These are phyloP conservation scores for Cuculus canorus DNA, from an alignment of 2,797 vertebrate species.

Conservation along the genomic window DNA sequence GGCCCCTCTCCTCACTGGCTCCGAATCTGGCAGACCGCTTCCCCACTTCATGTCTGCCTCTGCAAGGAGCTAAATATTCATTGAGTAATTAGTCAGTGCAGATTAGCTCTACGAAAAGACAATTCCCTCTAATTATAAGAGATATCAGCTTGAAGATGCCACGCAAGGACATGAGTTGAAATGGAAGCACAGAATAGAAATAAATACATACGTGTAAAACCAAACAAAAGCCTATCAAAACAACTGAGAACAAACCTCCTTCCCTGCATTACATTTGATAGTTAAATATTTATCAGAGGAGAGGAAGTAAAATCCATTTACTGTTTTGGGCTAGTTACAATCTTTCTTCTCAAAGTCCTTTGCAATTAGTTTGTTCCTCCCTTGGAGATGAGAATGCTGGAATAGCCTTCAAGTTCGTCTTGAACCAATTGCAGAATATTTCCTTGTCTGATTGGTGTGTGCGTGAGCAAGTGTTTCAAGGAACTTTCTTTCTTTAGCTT, in stretches of 20 bases:
- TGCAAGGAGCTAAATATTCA: conserved; percentile 43
- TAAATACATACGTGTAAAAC: not conserved
- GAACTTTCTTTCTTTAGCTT: not conserved
- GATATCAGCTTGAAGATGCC: conserved; percentile 51
- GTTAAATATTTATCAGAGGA: conserved; percentile 76
- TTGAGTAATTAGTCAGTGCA: conserved; percentile 56
- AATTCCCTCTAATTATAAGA: conserved; percentile 58
- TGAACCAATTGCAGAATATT: not conserved
- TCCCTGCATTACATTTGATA: conserved; percentile 46
- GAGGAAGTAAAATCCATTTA: conserved; percentile 71
- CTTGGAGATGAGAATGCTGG: not conserved
- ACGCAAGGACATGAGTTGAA: conserved; percentile 18
- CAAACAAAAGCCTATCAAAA: conserved; percentile 10
- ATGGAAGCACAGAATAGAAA: not conserved
- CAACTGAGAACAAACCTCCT: not conserved
- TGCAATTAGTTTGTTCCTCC: conserved; percentile 40
- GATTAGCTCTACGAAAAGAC: conserved; percentile 53
- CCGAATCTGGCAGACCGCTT: too few relatives aligned
- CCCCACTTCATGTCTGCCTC: not conserved
- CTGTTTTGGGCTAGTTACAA: conserved; percentile 66
- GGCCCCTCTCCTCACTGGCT: not conserved
- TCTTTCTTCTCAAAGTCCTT: conserved; percentile 46
- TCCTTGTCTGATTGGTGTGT: not conserved
- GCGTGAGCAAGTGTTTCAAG: not conserved
- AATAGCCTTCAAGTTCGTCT: not conserved